Evolutionary conservation across 2,797 vertebrate genomes (phyloP), one percentile per base, ranked within the genome.

Genomic region (Smutsia gigantea): DNA sequence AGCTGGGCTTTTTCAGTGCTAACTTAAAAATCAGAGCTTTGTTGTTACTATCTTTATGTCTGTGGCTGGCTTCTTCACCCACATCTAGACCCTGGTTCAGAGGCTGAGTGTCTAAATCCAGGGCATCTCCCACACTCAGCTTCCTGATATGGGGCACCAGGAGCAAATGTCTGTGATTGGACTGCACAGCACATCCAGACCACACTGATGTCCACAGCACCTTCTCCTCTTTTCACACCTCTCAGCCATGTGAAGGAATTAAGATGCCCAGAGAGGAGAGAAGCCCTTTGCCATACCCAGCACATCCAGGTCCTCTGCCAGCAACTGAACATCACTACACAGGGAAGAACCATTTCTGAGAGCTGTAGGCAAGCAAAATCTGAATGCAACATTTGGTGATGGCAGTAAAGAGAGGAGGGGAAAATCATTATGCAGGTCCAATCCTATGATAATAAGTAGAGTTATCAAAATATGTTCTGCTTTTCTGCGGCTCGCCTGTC

Each of bases 191-290:
- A 18, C 17, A 15, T 37, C 55, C 0, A 0, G 69, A 46, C 17
- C 18, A 17, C 29, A 12, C 14, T 1, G 4, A 27, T 51, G 9
- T n/a, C 57, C 31, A 15, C 7, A 3, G 37, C 7, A 0, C 29
- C 19, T 63, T 51, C 46, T 69, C 12, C 37, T 10, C 34, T 57
- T 39, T 55, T 27, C 49, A 71, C 27, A 77, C 17, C 17, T 17
- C 0, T n/a, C 21, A 6, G 10, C 42, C 3, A 0, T 1, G 14
- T n/a, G 29, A 19, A 74, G 15, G 25, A 53, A 4, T 0, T 5
- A 3, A 18, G 63, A 5, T 23, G 13, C 19, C 61, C 5, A 4
- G 75, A n/a, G 46, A 82, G n/a, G 37, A n/a, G 39, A 71, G 27
- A 31, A 14, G 7, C 2, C 18, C 74, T n/a, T 21, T 4, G 34